Evolutionary conservation across 1,140 invertebrate species (phyloP), one percentile per base, ranked within the genome.

Genomic region (Panonychus citri): DNA sequence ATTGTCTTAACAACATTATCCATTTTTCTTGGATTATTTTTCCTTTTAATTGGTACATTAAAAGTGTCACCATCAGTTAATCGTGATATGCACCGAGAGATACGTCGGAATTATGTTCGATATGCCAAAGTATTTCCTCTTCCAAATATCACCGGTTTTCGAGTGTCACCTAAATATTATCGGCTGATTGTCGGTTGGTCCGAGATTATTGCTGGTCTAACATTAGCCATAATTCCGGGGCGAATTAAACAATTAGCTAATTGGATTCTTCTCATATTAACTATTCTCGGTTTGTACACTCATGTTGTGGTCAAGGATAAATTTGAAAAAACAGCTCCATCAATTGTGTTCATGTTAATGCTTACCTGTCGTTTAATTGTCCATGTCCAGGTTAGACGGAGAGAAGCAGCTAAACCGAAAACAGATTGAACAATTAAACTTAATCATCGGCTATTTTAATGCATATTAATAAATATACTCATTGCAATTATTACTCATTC

Each of bases 121-220:
- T 93, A 91, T 73, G 82, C 88, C 10, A 94, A 93, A 76, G 89
- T 95, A 17, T 95, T 97, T 69, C 91, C 90, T 39, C 71, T 95
- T 7, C 76, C 82, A 3, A 74, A 77, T 25, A 70, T 13, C 17
- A 13, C 89, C 58, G 81, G 85, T 64, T 80, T 89, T 62, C 89
- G 89, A 73, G 73, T 91, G 57, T 83, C 85, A 59, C 83, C 88
- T 58, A 87, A 94, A 77, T 85, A 85, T 79, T 93, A 93, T 67
- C 73, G 90, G 63, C 77, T 87, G 65, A 75, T 80, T 3, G 80
- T 95, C 55, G 90, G 90, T 34, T 78, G 78, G 5, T 70, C 86
- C 59, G 90, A 96, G 72, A 83, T 95, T 60, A 70, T 87, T 49
- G 89, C 87, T 68, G 91, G 90, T 30, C 67, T 85, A 46, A 78